These are phyloP conservation scores for Nemapogon koenigi DNA, from an alignment of 2,888 invertebrate genomes.

Conservation along the genomic window DNA sequence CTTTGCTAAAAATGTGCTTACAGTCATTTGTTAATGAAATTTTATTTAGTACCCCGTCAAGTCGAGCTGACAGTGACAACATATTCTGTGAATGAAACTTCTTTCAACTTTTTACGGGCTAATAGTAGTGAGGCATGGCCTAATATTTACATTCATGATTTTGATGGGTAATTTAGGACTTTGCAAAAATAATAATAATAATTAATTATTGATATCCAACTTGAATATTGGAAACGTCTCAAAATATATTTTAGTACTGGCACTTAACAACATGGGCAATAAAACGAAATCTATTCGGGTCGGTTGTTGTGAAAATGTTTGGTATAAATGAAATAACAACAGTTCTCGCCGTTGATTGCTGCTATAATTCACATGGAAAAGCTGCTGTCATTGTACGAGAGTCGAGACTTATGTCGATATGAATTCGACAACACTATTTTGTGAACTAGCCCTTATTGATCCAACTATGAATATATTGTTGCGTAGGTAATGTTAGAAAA, in stretches of 20 bases:
- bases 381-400: slow-evolving; percentile 16
- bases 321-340: slow-evolving; percentile 13
- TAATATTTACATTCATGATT: too few relatives aligned
- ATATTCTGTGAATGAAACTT: too few relatives aligned
- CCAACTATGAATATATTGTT: neutral
- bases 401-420: slow-evolving; percentile 7
- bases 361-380: slow-evolving; percentile 27
- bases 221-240: too few relatives aligned
- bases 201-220: too few relatives aligned
- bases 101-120: too few relatives aligned
- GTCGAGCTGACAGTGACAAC: too few relatives aligned
- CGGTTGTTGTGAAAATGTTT: slow-evolving; percentile 21
- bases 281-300: slow-evolving; percentile 34
- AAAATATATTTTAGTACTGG: slow-evolving; percentile 9
- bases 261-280: slow-evolving; percentile 30
- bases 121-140: too few relatives aligned
- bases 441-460: slow-evolving; percentile 7
- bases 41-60: too few relatives aligned
- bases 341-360: slow-evolving; percentile 29
- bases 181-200: too few relatives aligned
- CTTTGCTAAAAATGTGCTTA: too few relatives aligned
- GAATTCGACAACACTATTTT: slow-evolving; percentile 8
- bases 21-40: too few relatives aligned
- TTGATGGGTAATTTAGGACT: too few relatives aligned
- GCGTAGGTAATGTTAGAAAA: neutral